These are phyloP conservation scores for Daphoenositta chrysoptera DNA, from an alignment of 2,113 vertebrate species.

Conservation along the genomic window DNA sequence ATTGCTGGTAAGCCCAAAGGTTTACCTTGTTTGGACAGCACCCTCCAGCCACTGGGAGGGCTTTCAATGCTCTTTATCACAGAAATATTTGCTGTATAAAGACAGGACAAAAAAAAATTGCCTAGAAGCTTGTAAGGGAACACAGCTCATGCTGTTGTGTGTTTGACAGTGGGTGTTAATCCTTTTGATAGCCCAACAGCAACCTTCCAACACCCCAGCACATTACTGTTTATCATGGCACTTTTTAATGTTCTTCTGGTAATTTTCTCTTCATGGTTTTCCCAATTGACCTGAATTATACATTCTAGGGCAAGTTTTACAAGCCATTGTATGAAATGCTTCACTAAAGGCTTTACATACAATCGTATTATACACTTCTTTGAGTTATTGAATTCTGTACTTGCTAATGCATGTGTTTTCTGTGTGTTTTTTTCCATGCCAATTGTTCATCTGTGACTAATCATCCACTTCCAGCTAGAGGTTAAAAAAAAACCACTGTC, in stretches of 20 bases:
- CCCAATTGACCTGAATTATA: neutral
- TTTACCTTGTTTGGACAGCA: neutral
- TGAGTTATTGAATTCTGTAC: neutral
- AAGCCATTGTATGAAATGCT: neutral
- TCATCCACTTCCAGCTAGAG: neutral
- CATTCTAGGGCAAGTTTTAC: neutral
- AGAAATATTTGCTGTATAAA: neutral
- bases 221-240: neutral
- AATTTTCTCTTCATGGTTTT: neutral
- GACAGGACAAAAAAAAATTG: fast-evolving
- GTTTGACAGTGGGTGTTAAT: neutral
- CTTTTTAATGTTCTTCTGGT: neutral
- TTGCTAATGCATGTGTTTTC: neutral
- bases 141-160: neutral
- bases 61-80: neutral
- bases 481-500: neutral
- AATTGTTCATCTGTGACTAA: neutral
- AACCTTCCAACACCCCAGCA: neutral
- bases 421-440: neutral
- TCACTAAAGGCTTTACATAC: neutral
- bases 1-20: neutral
- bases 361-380: neutral
- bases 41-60: neutral
- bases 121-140: neutral
- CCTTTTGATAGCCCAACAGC: neutral